phyloP scores from a whole-genome alignment of 2,113 vertebrate species.

The Gymnogyps californianus region DNA sequence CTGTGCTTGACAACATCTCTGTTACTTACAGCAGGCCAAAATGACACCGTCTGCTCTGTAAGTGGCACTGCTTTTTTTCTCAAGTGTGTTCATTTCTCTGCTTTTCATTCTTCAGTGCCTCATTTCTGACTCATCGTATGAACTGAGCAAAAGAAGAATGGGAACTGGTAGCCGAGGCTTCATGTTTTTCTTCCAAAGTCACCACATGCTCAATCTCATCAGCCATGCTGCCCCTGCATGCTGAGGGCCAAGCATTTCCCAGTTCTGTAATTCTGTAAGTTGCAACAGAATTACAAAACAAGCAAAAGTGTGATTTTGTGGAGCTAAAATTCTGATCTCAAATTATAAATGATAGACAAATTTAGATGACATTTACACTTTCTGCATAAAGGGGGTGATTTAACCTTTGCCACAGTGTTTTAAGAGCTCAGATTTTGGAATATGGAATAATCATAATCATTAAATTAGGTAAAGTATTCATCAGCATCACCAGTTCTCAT shows the following conservation, averaged over 20 bases:
- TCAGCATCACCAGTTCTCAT: not conserved
- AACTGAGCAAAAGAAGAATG: not conserved
- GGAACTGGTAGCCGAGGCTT: not conserved
- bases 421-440: not conserved
- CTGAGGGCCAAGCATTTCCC: not conserved
- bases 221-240: fast-evolving
- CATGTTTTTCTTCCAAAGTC: not conserved
- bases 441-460: not conserved
- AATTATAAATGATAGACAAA: not conserved
- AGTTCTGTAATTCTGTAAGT: not conserved
- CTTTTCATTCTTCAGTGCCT: not conserved
- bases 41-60: not conserved
- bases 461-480: not conserved
- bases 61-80: not conserved
- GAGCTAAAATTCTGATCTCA: not conserved
- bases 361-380: not conserved
- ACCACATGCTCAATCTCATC: not conserved
- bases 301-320: not conserved
- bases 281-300: not conserved
- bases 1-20: not conserved
- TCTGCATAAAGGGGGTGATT: not conserved
- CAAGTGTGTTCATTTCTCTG: not conserved
- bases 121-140: not conserved
- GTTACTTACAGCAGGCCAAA: not conserved
- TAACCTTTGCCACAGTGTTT: not conserved